Conservation (phyloP, 2,888 invertebrate species). For the Nephrotoma flavescens region DNA sequence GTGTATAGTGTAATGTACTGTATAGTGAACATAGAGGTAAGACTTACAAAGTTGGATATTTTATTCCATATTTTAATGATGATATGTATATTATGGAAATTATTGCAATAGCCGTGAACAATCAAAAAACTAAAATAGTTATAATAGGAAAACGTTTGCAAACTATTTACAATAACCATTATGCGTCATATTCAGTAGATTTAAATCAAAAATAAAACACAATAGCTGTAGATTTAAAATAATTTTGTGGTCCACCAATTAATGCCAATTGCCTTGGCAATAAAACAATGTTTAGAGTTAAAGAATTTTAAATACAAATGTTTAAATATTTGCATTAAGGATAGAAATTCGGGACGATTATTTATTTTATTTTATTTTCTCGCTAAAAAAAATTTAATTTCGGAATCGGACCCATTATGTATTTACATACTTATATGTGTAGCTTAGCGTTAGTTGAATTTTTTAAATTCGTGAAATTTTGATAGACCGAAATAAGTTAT, state of each 20-base stretch:
- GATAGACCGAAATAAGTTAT: no score
- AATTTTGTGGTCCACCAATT: background rate
- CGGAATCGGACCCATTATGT: background rate
- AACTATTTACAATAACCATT: background rate
- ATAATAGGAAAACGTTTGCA: background rate
- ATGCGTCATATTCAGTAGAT: background rate
- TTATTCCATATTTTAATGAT: background rate
- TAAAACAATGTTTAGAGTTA: background rate
- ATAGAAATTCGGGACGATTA: no score
- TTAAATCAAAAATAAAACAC: background rate
- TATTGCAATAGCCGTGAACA: background rate
- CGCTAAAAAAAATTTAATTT: background rate
- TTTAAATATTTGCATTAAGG: no score
- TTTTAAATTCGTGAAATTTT: no score
- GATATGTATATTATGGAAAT: background rate
- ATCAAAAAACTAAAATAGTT: background rate
- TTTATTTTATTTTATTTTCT: no score
- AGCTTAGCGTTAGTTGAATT: no score
- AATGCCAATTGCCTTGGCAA: background rate
- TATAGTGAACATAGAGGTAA: background rate
- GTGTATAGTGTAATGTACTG: no score
- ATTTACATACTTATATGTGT: background rate
- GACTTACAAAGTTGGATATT: background rate
- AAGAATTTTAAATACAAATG: background rate
- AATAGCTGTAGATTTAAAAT: background rate